Percentiles rank a stretch among this genome's conserved stretches.
Evolutionary conservation across 2,797 vertebrate genomes (phyloP).

Genomic region (Siniperca scherzeri): DNA sequence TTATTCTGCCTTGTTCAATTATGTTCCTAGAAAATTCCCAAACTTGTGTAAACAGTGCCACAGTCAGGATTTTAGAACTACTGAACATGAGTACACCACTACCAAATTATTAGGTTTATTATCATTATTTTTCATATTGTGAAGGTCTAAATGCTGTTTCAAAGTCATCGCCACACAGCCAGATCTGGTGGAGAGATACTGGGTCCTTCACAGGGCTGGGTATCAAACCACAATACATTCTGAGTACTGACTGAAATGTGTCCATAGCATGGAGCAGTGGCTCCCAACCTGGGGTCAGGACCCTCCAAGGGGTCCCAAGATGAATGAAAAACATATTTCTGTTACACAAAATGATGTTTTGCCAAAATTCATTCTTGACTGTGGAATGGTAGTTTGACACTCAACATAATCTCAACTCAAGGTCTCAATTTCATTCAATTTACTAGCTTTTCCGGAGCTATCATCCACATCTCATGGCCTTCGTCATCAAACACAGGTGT

Average conservation of each 20-base stretch:
- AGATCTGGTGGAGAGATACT: background rate
- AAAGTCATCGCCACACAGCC: background rate
- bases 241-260: background rate
- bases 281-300: background rate
- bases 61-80: background rate
- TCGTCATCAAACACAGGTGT: background rate
- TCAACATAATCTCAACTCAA: background rate
- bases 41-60: background rate
- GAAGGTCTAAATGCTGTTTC: background rate
- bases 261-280: background rate
- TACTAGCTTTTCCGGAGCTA: background rate
- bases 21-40: background rate
- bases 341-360: background rate
- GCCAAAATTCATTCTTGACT: background rate
- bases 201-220: background rate
- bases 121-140: background rate
- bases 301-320: background rate
- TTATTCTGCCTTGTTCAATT: constrained; percentile 9
- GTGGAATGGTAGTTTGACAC: background rate
- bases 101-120: background rate
- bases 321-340: background rate
- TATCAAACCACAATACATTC: background rate
- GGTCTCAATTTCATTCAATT: background rate
- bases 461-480: background rate
- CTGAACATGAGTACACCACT: background rate